Percentiles rank a stretch among this genome's conserved stretches.
Evolutionary conservation across 1,140 invertebrate genomes (phyloP).

Genomic region (Caerostris extrusa): DNA sequence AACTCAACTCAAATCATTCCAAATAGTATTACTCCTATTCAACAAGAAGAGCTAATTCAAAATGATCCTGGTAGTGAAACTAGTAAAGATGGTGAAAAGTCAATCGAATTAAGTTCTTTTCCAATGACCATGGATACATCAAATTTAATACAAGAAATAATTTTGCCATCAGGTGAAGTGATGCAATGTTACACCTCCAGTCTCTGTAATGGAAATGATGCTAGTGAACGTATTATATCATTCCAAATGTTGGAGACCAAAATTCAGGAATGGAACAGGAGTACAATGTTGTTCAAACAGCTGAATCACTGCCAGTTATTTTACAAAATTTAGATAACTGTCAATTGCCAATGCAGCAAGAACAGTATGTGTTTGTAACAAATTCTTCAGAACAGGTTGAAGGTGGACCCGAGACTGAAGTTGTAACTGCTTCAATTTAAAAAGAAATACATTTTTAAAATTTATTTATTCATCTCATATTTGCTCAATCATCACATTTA

Average conservation of each 20-base stretch:
- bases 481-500: background rate
- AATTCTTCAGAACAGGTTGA: constrained; percentile 72
- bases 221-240: constrained; percentile 63
- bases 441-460: background rate
- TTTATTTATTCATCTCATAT: background rate
- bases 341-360: constrained; percentile 62
- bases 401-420: constrained; percentile 59
- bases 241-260: constrained; percentile 60
- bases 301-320: constrained; percentile 48
- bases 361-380: constrained; percentile 64
- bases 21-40: background rate
- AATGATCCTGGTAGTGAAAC: background rate
- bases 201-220: constrained; percentile 51
- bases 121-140: constrained; percentile 49
- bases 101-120: background rate
- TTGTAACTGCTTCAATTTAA: constrained; percentile 45
- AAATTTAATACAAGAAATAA: constrained; percentile 65
- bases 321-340: constrained; percentile 70
- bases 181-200: constrained; percentile 65
- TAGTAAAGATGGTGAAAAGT: background rate
- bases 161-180: constrained; percentile 67
- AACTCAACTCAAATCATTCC: background rate
- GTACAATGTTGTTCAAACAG: constrained; percentile 71
- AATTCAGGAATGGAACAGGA: constrained; percentile 39
- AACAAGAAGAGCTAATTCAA: background rate